Base-by-base conservation (phyloP, 2,888 invertebrate genomes). In the Heliconius ismenius region DNA sequence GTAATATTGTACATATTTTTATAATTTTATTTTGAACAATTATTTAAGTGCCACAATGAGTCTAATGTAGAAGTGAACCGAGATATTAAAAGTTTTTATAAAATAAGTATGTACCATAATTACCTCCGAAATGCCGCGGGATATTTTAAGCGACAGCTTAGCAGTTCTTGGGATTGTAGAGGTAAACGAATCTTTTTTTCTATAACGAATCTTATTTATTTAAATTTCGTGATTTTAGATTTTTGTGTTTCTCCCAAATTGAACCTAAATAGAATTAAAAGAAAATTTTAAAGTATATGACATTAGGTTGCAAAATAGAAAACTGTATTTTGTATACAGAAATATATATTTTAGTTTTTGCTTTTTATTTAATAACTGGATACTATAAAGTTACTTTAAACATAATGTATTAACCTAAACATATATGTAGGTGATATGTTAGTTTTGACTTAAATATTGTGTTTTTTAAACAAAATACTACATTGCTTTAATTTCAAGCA, bases 121-220 rank as follows among this genome's bases (percentile, higher is more conserved):
- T 79, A 78, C 63, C 64, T 73, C 76, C 79, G 83, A 95, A 88
- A 96, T 96, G 95, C 96, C 96, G 82, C 94, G 95, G 85, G 96
- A 96, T 92, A 95, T 96, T 85, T 95, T 96, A 82, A 95, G 95
- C 86, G 96, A 96, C 86, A 96, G 95, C 88, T 92, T 96, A 84
- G 95, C 95, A 82, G 95, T 95, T 81, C 91, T 96, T 81, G 94
- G 95, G 85, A 94, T 96, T 86, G 92, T 95, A 78, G 95, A 95
- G 94, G 96, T 96, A 88, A 49, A 39, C 24, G 9, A 39, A 60
- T 72, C 9, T 24, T 15, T 43, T 39, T 39, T n/a, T 24, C 11
- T n/a, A 32, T 21, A 65, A 11, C 21, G 36, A 28, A 32, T n/a
- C 3, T 32, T 65, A 32, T n/a, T 36, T 65, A n/a, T 18, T 49